Percentiles rank a stretch among this genome's conserved stretches.
These are phyloP conservation scores for rat (Rattus norvegicus) DNA, from an alignment of 2,113 vertebrate species.

Conservation along the genomic window GRCr8 NC_086019.1:26098001-26098500, in stretches of 20 bases:
- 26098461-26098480: no score
- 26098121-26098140: not conserved
- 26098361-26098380: not conserved
- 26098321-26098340: not conserved
- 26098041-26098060: not conserved
- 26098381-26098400: not conserved
- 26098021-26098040: not conserved
- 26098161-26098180: conserved; percentile 13
- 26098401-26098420: not conserved
- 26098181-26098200: conserved; percentile 7
- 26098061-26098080: not conserved
- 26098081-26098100: not conserved
- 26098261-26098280: conserved; percentile 7
- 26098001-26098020: not conserved
- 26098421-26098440: no score
- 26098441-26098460: no score
- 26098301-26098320: not conserved
- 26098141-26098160: conserved; percentile 9
- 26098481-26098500: no score
- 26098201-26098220: not conserved
- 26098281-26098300: not conserved
- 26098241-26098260: not conserved
- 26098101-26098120: not conserved
- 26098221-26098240: conserved; percentile 23
- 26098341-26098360: not conserved